A percentile compares a stretch with the other conserved stretches of the same genome.
phyloP scores from a whole-genome alignment of 1,140 invertebrate species.

The Lordiphosa clarofinis region DNA sequence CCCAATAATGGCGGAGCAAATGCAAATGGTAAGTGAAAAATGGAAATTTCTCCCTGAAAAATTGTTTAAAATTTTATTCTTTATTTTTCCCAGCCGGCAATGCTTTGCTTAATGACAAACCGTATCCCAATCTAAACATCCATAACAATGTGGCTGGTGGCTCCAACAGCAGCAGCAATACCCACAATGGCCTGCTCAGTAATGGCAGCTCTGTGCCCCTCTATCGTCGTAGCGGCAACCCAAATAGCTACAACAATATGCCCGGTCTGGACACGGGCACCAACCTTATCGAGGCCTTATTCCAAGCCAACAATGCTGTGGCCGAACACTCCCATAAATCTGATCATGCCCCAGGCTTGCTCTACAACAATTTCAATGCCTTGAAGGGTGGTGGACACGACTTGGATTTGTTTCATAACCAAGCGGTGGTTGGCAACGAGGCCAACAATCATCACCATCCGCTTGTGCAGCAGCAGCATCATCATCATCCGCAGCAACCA shows the following conservation, averaged over 20 bases:
- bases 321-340: slow-evolving; percentile 55
- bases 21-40: slow-evolving; percentile 49
- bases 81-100: slow-evolving; percentile 24
- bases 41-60: not conserved
- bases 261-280: slow-evolving; percentile 51
- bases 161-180: slow-evolving; percentile 20
- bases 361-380: slow-evolving; percentile 68
- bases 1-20: slow-evolving; percentile 29
- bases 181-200: slow-evolving; percentile 43
- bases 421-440: slow-evolving; percentile 26
- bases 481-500: slow-evolving; percentile 27
- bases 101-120: slow-evolving; percentile 54
- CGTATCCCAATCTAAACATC: slow-evolving; percentile 47
- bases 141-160: slow-evolving; percentile 39
- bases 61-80: not conserved
- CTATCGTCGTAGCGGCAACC: slow-evolving; percentile 79
- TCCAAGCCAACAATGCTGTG: slow-evolving; percentile 62
- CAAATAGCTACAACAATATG: slow-evolving; percentile 65
- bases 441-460: slow-evolving; percentile 26
- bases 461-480: slow-evolving; percentile 36
- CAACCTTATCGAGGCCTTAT: slow-evolving; percentile 67
- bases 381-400: slow-evolving; percentile 51
- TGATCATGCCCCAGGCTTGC: slow-evolving; percentile 50
- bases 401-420: slow-evolving; percentile 59
- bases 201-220: slow-evolving; percentile 79